Conservation (phyloP, 2,888 invertebrate genomes). For the Cacoxenus indagator region DNA sequence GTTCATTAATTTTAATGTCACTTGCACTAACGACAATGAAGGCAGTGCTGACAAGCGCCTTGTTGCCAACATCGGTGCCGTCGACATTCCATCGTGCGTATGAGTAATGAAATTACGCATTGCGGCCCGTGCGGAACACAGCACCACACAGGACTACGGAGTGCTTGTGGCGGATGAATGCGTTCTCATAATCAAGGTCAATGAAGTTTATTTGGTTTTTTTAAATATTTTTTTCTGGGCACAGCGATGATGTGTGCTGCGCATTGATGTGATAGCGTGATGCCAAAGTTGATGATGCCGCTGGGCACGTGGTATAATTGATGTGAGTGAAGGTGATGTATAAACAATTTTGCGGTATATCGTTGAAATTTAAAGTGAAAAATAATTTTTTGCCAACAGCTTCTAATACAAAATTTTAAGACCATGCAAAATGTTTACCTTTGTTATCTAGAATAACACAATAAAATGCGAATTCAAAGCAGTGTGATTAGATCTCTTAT, state of each 20-base stretch:
- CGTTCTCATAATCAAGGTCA: background rate
- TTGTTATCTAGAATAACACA: no score
- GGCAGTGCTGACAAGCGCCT: background rate
- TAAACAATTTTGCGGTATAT: no score
- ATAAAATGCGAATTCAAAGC: no score
- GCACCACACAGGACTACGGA: background rate
- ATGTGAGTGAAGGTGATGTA: background rate
- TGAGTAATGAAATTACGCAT: background rate
- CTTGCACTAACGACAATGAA: slow-evolving; percentile 9
- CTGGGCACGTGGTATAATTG: background rate
- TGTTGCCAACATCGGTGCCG: background rate
- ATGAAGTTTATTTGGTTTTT: no score
- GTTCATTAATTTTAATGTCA: slow-evolving; percentile 53
- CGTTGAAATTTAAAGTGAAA: no score
- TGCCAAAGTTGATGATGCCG: background rate
- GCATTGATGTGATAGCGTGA: background rate
- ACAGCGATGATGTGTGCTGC: background rate
- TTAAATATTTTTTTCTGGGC: background rate
- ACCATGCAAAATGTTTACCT: no score
- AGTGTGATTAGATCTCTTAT: no score
- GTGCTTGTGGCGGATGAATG: background rate
- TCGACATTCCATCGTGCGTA: background rate
- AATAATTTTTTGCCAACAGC: no score
- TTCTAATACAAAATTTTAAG: no score
- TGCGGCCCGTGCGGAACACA: slow-evolving; percentile 1